Evolutionary conservation across 2,888 invertebrate genomes (phyloP).

Genomic region (Hydroisotoma schaefferi): DNA sequence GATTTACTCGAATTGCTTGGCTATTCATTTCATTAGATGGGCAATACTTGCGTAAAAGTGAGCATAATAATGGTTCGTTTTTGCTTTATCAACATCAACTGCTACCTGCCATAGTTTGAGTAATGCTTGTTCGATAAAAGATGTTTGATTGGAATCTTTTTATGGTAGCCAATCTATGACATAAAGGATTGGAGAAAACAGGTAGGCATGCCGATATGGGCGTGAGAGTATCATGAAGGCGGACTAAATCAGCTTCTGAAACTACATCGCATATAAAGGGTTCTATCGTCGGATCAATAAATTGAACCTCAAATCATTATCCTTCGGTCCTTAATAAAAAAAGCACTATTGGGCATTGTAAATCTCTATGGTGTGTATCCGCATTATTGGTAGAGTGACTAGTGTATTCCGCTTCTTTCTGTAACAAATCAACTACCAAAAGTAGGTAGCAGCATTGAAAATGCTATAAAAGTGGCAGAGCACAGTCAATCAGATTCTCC

Average conservation of each 20-base stretch:
- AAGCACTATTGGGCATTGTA: too few species aligned
- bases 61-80: too few species aligned
- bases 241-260: constrained; percentile 36
- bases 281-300: constrained; percentile 43
- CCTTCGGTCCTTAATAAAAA: too few species aligned
- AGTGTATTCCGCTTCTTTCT: too few species aligned
- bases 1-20: constrained; percentile 41
- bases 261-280: constrained; percentile 7
- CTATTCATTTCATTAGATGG: constrained; percentile 30
- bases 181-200: constrained; percentile 26
- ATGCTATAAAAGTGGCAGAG: too few species aligned
- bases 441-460: too few species aligned
- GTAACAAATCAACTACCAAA: too few species aligned
- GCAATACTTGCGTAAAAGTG: too few species aligned
- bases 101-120: constrained; percentile 21
- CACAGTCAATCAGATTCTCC: too few species aligned
- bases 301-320: too few species aligned
- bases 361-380: too few species aligned
- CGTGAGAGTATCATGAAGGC: constrained; percentile 39
- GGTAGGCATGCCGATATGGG: constrained; percentile 29
- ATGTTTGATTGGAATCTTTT: constrained; percentile 29
- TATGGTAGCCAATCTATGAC: constrained; percentile 18
- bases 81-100: background rate
- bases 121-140: constrained; percentile 39
- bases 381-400: too few species aligned